These are phyloP conservation scores for Petrocephalus schoutedeni DNA, from an alignment of 2,797 vertebrate species.

Conservation along the genomic window DNA sequence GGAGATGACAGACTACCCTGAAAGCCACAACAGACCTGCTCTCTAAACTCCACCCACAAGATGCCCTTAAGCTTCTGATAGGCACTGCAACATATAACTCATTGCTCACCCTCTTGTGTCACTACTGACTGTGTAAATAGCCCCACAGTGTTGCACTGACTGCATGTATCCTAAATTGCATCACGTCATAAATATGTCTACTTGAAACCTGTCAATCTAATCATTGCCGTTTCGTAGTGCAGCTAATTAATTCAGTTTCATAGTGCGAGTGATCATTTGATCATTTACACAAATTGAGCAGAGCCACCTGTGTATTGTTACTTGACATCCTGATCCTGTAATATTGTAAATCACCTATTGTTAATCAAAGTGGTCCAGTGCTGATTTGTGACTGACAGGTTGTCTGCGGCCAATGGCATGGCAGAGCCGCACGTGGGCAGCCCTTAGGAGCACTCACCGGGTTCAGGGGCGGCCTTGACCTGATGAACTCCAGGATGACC, in stretches of 20 bases:
- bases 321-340: neutral
- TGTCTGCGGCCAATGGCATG: neutral
- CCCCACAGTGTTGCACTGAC: neutral
- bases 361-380: neutral
- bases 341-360: neutral
- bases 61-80: neutral
- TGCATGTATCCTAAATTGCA: neutral
- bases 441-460: constrained; percentile 64
- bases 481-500: constrained; percentile 93
- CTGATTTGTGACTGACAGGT: neutral
- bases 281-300: neutral
- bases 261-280: neutral
- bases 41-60: neutral
- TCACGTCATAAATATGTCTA: neutral
- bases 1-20: constrained; percentile 5
- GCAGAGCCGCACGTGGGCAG: neutral
- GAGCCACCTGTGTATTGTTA: neutral
- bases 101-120: neutral
- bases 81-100: neutral
- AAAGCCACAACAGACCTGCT: neutral
- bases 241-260: neutral
- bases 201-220: neutral
- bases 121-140: neutral
- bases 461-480: constrained; percentile 89
- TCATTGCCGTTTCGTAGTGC: neutral